phyloP scores from a whole-genome alignment of 2,113 vertebrate species.

The Mus pahari region DNA sequence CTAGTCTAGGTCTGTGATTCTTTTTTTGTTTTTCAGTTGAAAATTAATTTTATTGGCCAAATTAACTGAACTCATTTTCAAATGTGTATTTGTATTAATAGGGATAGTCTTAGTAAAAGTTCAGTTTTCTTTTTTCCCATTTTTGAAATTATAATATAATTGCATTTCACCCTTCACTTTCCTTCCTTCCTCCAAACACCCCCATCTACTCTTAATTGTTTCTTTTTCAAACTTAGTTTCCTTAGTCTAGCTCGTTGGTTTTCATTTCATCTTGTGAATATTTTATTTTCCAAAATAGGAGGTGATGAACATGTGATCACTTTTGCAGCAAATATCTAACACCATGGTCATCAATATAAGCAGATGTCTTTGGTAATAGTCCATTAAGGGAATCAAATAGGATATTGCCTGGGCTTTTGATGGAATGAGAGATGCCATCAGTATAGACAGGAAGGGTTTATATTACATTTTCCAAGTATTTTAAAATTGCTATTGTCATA shows the following conservation, averaged over 20 bases:
- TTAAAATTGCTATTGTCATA: not conserved
- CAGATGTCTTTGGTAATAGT: constrained; percentile 34
- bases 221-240: not conserved
- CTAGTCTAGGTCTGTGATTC: not conserved
- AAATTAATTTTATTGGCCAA: not conserved
- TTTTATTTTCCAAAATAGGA: constrained; percentile 5
- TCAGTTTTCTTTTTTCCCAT: not conserved
- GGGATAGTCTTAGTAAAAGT: not conserved
- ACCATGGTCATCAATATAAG: not conserved
- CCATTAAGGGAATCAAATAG: constrained; percentile 1
- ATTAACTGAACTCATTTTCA: not conserved
- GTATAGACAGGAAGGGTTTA: not conserved
- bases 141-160: not conserved
- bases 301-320: not conserved
- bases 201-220: too few relatives aligned
- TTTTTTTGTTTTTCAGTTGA: not conserved
- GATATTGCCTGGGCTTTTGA: not conserved
- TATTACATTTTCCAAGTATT: constrained; percentile 24
- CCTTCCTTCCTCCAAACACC: not conserved
- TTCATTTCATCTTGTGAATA: constrained; percentile 6
- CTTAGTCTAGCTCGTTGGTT: not conserved
- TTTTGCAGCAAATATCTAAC: constrained; percentile 24
- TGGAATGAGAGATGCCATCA: not conserved
- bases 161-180: not conserved
- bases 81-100: not conserved